These are phyloP conservation scores for Sphyrna mokarran DNA, from an alignment of 2,113 vertebrate species.

Conservation along the genomic window DNA sequence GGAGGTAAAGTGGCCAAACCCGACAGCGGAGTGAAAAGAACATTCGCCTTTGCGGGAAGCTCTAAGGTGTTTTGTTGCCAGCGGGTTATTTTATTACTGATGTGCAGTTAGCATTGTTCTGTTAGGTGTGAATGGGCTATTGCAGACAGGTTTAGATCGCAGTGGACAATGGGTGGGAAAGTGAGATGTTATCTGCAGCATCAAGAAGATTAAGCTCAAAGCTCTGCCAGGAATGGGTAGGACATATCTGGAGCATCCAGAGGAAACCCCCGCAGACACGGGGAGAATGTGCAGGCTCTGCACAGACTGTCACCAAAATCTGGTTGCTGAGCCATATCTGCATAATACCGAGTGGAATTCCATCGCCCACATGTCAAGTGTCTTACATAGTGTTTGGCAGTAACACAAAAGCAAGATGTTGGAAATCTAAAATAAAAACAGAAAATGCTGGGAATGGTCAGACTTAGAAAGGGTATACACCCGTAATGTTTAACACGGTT, in stretches of 20 bases:
- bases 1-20: background rate
- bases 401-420: too few species aligned
- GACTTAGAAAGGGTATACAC: too few species aligned
- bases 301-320: too few species aligned
- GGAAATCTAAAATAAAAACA: too few species aligned
- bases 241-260: background rate
- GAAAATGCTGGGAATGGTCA: too few species aligned
- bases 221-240: background rate
- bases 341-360: background rate
- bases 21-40: background rate
- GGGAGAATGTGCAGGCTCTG: too few species aligned
- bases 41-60: background rate
- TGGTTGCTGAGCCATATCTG: background rate
- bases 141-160: background rate
- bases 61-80: background rate
- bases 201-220: background rate
- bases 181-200: background rate
- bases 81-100: background rate
- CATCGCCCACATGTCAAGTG: too few species aligned
- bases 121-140: background rate
- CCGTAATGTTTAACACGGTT: too few species aligned
- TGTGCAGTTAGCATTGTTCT: background rate
- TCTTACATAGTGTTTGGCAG: too few species aligned
- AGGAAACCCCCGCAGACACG: too few species aligned
- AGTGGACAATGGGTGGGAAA: background rate